Evolutionary conservation across 1,140 invertebrate genomes (phyloP).

Genomic region (Heliconius melpomene): DNA sequence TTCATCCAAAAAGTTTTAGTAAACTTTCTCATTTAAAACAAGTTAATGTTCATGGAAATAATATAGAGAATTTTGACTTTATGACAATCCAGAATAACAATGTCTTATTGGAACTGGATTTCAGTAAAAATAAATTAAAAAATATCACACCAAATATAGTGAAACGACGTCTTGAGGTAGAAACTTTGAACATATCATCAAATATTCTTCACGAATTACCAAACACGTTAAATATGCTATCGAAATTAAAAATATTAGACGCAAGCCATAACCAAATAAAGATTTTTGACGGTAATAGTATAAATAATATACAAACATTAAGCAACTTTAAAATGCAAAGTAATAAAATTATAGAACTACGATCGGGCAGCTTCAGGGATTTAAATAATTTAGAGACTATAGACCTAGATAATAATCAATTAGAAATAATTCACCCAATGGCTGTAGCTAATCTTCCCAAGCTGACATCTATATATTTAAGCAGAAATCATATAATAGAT

Average conservation of each 20-base stretch:
- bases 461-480: constrained; percentile 88
- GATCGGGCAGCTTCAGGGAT: constrained; percentile 87
- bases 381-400: constrained; percentile 86
- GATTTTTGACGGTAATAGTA: constrained; percentile 84
- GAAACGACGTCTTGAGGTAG: constrained; percentile 84
- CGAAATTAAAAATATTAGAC: constrained; percentile 86
- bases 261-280: constrained; percentile 91
- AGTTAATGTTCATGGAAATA: constrained; percentile 89
- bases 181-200: constrained; percentile 88
- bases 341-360: constrained; percentile 88
- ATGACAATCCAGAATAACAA: constrained; percentile 85
- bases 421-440: constrained; percentile 88
- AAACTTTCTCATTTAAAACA: constrained; percentile 84
- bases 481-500: constrained; percentile 87
- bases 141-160: constrained; percentile 85
- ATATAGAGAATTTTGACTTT: constrained; percentile 86
- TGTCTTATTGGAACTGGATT: constrained; percentile 85
- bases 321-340: constrained; percentile 85
- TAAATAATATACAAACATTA: constrained; percentile 85
- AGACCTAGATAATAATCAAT: constrained; percentile 91
- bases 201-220: constrained; percentile 89
- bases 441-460: constrained; percentile 89
- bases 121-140: constrained; percentile 89
- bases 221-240: constrained; percentile 85
- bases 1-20: constrained; percentile 86